Evolutionary conservation across 2,797 vertebrate genomes (phyloP).

Genomic region (Cercopithecus petaurista): DNA sequence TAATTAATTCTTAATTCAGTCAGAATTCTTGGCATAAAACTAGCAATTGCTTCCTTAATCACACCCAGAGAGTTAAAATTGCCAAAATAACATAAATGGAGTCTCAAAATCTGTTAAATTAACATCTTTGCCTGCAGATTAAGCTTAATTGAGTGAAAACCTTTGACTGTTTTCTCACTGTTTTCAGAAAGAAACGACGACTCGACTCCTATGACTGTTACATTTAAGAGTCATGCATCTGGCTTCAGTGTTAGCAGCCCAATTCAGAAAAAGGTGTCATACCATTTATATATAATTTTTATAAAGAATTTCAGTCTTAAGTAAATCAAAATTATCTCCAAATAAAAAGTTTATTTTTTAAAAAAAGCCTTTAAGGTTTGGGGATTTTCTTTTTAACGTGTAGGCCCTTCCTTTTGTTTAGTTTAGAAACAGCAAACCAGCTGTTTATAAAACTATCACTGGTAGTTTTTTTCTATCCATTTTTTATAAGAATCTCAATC

Average conservation of each 20-base stretch:
- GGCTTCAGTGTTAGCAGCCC: constrained; percentile 72
- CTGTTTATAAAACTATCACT: constrained; percentile 15
- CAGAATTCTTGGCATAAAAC: constrained; percentile 82
- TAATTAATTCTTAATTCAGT: constrained; percentile 79
- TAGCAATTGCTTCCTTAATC: constrained; percentile 83
- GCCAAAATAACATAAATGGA: constrained; percentile 78
- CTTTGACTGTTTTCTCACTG: constrained; percentile 81
- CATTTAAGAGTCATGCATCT: constrained; percentile 76
- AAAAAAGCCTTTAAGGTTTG: not conserved
- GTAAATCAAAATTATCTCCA: constrained; percentile 51
- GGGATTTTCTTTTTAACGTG: constrained; percentile 57
- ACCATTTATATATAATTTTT: constrained; percentile 68
- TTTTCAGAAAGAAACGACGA: constrained; percentile 79
- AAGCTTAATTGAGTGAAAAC: constrained; percentile 80
- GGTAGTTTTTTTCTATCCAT: not conserved
- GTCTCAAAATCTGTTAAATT: constrained; percentile 83
- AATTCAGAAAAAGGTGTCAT: constrained; percentile 78
- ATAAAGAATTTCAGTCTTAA: constrained; percentile 22
- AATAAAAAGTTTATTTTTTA: constrained; percentile 50
- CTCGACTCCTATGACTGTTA: constrained; percentile 69
- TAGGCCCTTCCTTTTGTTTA: not conserved
- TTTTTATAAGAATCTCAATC: constrained; percentile 25
- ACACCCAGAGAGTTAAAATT: constrained; percentile 79
- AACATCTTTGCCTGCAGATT: constrained; percentile 82
- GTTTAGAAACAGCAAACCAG: not conserved